Conservation (phyloP, 1,140 invertebrate genomes). For the Megathymus violae region DNA sequence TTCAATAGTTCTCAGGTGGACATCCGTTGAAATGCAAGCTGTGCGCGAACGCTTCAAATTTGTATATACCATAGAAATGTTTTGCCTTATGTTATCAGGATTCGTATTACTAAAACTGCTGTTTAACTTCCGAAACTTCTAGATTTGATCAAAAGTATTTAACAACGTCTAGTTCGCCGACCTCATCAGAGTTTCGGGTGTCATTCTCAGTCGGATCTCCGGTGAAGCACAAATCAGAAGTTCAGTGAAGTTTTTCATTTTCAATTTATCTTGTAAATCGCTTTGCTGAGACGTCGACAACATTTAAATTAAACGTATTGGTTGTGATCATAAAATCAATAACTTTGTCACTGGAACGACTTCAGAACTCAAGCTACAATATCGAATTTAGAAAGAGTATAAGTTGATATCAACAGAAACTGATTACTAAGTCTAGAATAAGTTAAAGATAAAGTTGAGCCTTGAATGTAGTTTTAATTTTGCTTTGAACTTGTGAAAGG, state of each 20-base stretch:
- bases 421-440: conserved; percentile 30
- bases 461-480: conserved; percentile 26
- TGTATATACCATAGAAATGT: too few relatives aligned
- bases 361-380: conserved; percentile 20
- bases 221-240: conserved; percentile 45
- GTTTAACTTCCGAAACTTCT: conserved; percentile 1
- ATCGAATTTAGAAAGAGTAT: conserved; percentile 21
- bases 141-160: conserved; percentile 17
- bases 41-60: too few relatives aligned
- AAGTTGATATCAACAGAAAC: conserved; percentile 24
- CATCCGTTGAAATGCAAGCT: too few relatives aligned
- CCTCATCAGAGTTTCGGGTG: conserved; percentile 20
- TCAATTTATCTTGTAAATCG: conserved; percentile 44
- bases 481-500: conserved; percentile 24
- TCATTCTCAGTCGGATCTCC: conserved; percentile 40
- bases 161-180: conserved; percentile 11
- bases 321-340: conserved; percentile 38
- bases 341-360: conserved; percentile 26
- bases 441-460: conserved; percentile 15
- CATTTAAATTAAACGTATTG: conserved; percentile 49
- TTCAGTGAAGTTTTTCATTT: conserved; percentile 48
- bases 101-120: not conserved
- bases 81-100: too few relatives aligned
- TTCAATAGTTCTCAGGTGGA: too few relatives aligned
- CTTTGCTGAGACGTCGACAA: conserved; percentile 37